Conservation (phyloP, 1,140 invertebrate genomes). For the Trichomalopsis sarcophagae region DNA sequence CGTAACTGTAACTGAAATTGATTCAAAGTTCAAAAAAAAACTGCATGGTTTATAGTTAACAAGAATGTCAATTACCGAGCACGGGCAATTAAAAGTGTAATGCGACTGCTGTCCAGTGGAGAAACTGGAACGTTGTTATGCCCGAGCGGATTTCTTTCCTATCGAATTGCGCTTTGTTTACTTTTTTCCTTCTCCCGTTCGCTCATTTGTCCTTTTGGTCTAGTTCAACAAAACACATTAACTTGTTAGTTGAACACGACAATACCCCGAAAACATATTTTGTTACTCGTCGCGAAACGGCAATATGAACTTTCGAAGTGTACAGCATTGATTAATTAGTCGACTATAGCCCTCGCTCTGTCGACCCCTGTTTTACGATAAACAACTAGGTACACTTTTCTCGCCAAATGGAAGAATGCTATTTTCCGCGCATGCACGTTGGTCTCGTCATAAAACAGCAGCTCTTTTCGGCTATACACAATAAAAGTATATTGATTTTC, state of each 20-base stretch:
- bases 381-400: too few species aligned
- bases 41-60: too few species aligned
- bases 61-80: background rate
- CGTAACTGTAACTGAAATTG: too few species aligned
- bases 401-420: background rate
- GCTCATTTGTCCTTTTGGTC: background rate
- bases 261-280: too few species aligned
- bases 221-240: background rate
- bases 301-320: too few species aligned
- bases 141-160: background rate
- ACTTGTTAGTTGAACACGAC: too few species aligned
- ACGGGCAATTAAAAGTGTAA: background rate
- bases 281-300: too few species aligned
- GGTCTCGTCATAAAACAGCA: background rate
- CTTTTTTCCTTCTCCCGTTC: background rate
- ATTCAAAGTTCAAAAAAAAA: too few species aligned
- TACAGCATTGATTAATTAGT: too few species aligned
- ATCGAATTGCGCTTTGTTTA: conserved; percentile 14
- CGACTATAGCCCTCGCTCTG: too few species aligned
- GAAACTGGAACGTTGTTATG: conserved; percentile 10
- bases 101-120: background rate
- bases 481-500: conserved; percentile 66
- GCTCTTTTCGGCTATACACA: conserved; percentile 53
- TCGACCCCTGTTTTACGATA: too few species aligned
- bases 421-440: background rate